phyloP scores from a whole-genome alignment of 2,113 vertebrate genomes.

The Pithys albifrons region DNA sequence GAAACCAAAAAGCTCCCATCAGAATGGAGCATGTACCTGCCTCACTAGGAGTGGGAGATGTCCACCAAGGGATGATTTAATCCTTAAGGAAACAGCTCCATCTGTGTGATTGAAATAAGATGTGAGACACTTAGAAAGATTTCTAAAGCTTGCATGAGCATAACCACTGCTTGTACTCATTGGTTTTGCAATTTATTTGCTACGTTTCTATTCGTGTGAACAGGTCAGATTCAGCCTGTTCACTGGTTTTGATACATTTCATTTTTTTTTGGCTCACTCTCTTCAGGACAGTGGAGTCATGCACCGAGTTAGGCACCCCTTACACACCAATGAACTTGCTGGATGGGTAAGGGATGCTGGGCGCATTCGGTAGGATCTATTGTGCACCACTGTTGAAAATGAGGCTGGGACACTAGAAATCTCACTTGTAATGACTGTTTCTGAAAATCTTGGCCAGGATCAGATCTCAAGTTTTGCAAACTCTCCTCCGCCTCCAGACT shows the following conservation, averaged over 20 bases:
- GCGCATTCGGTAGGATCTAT: accelerated
- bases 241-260: neutral
- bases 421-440: neutral
- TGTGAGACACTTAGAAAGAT: neutral
- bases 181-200: neutral
- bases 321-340: neutral
- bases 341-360: neutral
- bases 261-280: neutral
- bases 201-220: neutral
- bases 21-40: neutral
- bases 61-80: neutral
- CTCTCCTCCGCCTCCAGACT: neutral
- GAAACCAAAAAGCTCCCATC: neutral
- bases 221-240: neutral
- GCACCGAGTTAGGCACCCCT: neutral
- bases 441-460: neutral
- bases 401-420: neutral
- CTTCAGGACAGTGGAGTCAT: neutral
- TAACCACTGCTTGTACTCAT: neutral
- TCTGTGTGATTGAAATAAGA: neutral
- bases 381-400: accelerated
- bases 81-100: slow-evolving; percentile 37
- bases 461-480: neutral
- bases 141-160: neutral
- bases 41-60: neutral